Evolutionary conservation across 2,797 vertebrate genomes (phyloP).

Genomic region (Pempheris klunzingeri): DNA sequence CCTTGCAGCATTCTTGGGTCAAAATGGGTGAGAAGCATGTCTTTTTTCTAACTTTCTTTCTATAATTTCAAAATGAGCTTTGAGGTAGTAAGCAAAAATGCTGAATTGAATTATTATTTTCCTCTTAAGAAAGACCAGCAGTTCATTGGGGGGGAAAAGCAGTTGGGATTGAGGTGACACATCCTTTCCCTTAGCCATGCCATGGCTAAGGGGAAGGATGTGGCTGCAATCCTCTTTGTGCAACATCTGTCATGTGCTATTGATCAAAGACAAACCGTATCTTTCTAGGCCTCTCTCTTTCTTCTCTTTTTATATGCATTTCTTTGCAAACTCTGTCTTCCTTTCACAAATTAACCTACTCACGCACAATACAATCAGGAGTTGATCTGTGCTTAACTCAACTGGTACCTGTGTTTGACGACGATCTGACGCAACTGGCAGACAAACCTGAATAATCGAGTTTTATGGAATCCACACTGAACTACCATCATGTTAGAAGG

Average conservation of each 20-base stretch:
- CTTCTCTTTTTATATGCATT: background rate
- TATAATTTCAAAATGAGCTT: background rate
- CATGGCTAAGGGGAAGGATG: conserved; percentile 19
- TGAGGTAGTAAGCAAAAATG: background rate
- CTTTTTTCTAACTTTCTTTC: conserved; percentile 9
- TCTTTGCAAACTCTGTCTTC: background rate
- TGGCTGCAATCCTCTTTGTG: conserved; percentile 24
- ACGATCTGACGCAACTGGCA: background rate
- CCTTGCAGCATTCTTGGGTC: background rate
- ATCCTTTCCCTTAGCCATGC: no score
- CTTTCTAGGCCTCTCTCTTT: conserved; percentile 4
- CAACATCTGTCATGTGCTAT: conserved; percentile 36
- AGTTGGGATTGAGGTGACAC: background rate
- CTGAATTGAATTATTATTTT: conserved; percentile 7
- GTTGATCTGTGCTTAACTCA: background rate
- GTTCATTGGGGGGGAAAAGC: background rate
- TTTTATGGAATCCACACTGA: conserved; percentile 5
- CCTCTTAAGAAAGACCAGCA: background rate
- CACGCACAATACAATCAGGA: background rate
- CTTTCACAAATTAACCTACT: background rate
- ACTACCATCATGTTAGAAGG: background rate
- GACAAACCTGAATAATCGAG: background rate
- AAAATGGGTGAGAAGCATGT: background rate
- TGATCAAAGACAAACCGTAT: conserved; percentile 33
- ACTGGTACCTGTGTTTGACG: conserved; percentile 16